Conservation (phyloP, 2,888 invertebrate species). For the Chymomyza caudatula region DNA sequence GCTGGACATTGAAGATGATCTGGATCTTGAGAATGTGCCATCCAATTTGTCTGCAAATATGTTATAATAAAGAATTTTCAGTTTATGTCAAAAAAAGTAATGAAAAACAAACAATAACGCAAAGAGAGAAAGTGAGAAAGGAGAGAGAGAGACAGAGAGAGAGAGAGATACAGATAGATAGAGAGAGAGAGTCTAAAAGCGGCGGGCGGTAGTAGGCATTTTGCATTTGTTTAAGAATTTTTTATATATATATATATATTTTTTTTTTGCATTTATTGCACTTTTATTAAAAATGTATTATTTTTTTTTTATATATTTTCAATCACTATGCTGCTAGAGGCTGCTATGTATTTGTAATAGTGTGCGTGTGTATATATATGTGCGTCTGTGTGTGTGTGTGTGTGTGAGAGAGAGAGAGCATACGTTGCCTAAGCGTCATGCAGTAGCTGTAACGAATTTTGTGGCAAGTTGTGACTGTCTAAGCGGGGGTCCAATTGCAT, state of each 20-base stretch:
- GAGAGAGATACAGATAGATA: conserved; percentile 39
- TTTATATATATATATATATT: background rate
- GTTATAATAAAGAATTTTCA: conserved; percentile 6
- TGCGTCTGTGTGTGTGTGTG: background rate
- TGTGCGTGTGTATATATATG: conserved; percentile 2
- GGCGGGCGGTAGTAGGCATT: conserved; percentile 69
- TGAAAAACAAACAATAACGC: conserved; percentile 17
- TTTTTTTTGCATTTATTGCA: background rate
- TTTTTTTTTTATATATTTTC: background rate
- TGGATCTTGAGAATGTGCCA: conserved; percentile 96
- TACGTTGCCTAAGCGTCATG: background rate
- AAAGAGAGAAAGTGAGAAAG: conserved; percentile 31
- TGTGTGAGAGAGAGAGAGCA: background rate
- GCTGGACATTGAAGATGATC: conserved; percentile 98
- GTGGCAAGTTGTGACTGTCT: background rate
- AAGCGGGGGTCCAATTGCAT: background rate
- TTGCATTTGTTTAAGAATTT: background rate
- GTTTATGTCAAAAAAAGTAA: conserved; percentile 35
- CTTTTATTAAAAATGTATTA: background rate
- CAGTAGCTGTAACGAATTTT: background rate
- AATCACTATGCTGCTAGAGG: background rate
- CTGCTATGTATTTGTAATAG: conserved; percentile 5
- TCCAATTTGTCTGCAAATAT: conserved; percentile 96
- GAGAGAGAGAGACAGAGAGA: conserved; percentile 27
- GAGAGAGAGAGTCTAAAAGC: conserved; percentile 58